These are phyloP conservation scores for Malacoraja senta DNA, from an alignment of 2,797 vertebrate species.

Conservation along the genomic window DNA sequence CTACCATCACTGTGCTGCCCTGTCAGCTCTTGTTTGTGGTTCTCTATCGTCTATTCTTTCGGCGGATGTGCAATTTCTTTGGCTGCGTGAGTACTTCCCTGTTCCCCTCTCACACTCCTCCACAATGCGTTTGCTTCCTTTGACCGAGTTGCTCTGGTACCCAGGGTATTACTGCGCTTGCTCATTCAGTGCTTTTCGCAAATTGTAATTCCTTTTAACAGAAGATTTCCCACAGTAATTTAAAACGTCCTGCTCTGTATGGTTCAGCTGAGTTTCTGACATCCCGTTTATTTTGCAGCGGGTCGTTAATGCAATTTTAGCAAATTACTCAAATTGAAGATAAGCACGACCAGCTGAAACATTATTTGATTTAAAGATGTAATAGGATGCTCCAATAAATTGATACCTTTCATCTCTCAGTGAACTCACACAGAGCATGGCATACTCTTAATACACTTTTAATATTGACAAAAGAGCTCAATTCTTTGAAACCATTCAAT, in stretches of 20 bases:
- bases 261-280: slow-evolving; percentile 30
- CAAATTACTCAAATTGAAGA: slow-evolving; percentile 36
- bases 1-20: too few relatives aligned
- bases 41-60: neutral
- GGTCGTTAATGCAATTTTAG: slow-evolving; percentile 33
- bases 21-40: neutral
- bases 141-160: neutral
- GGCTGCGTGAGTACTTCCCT: neutral
- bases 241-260: slow-evolving; percentile 11
- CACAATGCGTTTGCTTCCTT: neutral
- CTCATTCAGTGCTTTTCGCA: neutral
- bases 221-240: slow-evolving; percentile 37
- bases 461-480: neutral
- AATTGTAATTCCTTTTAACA: slow-evolving; percentile 28
- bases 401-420: slow-evolving; percentile 30
- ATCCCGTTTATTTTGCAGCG: slow-evolving; percentile 32
- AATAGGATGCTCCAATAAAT: slow-evolving; percentile 29
- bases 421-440: slow-evolving; percentile 28
- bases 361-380: slow-evolving; percentile 29
- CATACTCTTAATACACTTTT: neutral
- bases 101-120: neutral
- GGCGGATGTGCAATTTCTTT: neutral
- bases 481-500: neutral
- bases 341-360: slow-evolving; percentile 33
- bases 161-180: neutral